These are phyloP conservation scores for Propithecus deckenii DNA, from an alignment of 2,797 vertebrate species.

Conservation along the genomic window DNA sequence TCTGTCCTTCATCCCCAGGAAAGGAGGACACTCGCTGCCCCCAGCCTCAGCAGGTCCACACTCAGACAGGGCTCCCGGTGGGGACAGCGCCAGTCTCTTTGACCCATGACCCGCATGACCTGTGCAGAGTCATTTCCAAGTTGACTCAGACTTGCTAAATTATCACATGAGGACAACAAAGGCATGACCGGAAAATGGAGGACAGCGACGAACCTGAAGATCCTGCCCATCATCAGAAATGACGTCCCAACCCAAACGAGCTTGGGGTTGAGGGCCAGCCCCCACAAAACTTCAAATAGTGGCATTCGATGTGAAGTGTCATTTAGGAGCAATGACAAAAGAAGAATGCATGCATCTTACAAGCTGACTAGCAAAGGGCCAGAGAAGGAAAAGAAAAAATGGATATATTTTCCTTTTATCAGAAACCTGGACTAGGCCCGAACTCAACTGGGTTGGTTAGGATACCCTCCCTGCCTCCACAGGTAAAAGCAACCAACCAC, in stretches of 20 bases:
- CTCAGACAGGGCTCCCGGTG: not conserved
- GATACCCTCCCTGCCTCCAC: no score
- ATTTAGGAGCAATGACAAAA: not conserved
- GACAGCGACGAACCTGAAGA: not conserved
- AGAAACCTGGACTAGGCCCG: not conserved
- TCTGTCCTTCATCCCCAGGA: not conserved
- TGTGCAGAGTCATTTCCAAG: not conserved
- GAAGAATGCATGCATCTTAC: not conserved
- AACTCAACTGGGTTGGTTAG: not conserved
- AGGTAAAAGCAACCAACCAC: not conserved
- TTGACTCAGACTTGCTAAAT: slow-evolving; percentile 17
- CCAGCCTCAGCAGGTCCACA: no score
- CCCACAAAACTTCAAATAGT: not conserved
- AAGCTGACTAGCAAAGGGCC: not conserved
- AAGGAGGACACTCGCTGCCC: not conserved
- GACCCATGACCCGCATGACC: not conserved
- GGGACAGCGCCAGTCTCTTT: not conserved
- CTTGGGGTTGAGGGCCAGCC: not conserved
- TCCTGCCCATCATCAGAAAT: not conserved
- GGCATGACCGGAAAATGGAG: not conserved
- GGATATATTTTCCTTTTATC: not conserved
- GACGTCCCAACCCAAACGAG: not conserved
- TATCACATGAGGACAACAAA: not conserved
- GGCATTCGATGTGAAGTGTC: not conserved
- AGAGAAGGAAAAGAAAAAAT: not conserved